Base-by-base conservation (phyloP, 2,113 vertebrate species). In the Catharus minimus region DNA sequence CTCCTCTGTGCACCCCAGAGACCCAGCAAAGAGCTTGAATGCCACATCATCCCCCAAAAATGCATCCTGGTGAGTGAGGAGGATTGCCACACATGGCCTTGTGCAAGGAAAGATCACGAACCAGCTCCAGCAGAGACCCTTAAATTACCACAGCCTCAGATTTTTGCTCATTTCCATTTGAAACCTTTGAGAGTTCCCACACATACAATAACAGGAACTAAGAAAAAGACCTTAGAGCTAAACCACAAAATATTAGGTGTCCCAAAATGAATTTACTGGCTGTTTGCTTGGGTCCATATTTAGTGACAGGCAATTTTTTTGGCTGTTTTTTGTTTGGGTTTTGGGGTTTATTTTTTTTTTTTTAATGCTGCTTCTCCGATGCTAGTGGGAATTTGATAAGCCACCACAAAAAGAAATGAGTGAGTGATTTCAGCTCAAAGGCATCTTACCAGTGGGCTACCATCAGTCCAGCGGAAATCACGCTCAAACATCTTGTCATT, bases 401-500 rank as follows among this genome's bases (percentile, higher is more conserved):
- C 7, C 57, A 88, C 44, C 32, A 88, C 46, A 94, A 72, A 78
- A 80, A 82, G 33, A 62, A 89, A 74, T 19, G 27, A 67, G 17
- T 36, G 20, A n/a, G 28, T 86, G 76, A 83, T 82, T 91, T 76
- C 4, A 76, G 73, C 91, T 78, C 23, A 23, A 82, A 96, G 47
- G 60, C 78, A 72, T 97, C 98, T 99, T 98, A 99, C 99, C 99
- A 99, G 95, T 5, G 97, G 88, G 64, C 97, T 98, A 87, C 98
- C 98, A 92, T 99, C 99, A 14, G 98, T 99, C 99, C 99, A 99
- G 38, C 98, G 99, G 97, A 99, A 99, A 95, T 99, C 99, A 33
- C 97, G 98, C 94, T 99, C 98, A 97, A 98, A 99, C 99, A 99
- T 99, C 97, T 99, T 99, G 98, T 99, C 99, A 72, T 99, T 99